Conservation (phyloP, 2,113 vertebrate genomes). For the Mustela nigripes region DNA sequence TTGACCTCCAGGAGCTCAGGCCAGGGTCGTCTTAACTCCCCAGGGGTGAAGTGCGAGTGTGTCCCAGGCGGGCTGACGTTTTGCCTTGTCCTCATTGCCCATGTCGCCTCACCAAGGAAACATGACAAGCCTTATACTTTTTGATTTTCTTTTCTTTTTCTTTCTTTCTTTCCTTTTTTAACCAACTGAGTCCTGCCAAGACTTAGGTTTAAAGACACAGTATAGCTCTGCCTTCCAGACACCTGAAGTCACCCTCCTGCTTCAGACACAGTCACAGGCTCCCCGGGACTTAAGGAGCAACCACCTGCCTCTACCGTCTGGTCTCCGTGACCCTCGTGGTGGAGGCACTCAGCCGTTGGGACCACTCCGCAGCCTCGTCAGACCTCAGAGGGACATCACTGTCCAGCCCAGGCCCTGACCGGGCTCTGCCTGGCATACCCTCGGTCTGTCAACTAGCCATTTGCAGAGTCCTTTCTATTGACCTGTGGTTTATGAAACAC, state of each 20-base stretch:
- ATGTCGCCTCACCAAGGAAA: not conserved
- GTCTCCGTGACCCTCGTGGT: accelerated
- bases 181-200: not conserved
- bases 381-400: not conserved
- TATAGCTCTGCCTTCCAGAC: too few relatives aligned
- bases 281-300: not conserved
- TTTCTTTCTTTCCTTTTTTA: not conserved
- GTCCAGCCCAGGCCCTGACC: not conserved
- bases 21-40: not conserved
- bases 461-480: not conserved
- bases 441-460: not conserved
- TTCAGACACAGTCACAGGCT: not conserved
- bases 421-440: not conserved
- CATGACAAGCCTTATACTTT: not conserved
- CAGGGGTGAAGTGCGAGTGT: not conserved
- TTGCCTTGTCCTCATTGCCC: not conserved
- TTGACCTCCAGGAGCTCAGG: not conserved
- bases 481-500: not conserved
- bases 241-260: not conserved
- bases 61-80: not conserved
- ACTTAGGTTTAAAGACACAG: not conserved
- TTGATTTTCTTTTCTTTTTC: not conserved
- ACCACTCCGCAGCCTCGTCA: not conserved
- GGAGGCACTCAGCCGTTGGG: not conserved
- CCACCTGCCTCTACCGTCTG: not conserved